These are phyloP conservation scores for Eumeta japonica DNA, from an alignment of 1,140 invertebrate genomes.

Conservation along the genomic window DNA sequence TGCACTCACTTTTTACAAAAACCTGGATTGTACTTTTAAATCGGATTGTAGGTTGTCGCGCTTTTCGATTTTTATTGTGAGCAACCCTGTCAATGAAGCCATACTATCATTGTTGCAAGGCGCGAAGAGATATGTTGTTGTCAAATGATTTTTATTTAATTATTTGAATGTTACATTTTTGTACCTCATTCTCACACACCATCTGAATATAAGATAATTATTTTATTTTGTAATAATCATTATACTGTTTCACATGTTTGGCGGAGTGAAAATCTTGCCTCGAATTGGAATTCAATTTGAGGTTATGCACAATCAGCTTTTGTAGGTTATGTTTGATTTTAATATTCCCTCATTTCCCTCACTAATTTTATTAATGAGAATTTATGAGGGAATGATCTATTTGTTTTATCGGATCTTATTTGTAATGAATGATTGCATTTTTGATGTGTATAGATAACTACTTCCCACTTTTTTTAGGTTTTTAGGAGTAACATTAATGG, in stretches of 20 bases:
- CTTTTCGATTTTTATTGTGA: not conserved
- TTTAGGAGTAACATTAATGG: not conserved
- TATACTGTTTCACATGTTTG: not conserved
- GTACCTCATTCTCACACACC: not conserved
- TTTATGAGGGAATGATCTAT: no score
- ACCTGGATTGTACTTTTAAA: slow-evolving; percentile 5
- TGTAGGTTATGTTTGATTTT: slow-evolving; percentile 1
- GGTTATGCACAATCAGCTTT: not conserved
- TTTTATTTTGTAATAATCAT: not conserved
- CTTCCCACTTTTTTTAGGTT: not conserved
- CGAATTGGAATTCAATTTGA: slow-evolving; percentile 1
- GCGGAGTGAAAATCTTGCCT: not conserved
- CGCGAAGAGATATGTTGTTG: slow-evolving; percentile 4
- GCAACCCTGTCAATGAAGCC: slow-evolving; percentile 3
- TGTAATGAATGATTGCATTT: not conserved
- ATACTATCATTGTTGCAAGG: slow-evolving; percentile 5
- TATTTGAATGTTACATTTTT: slow-evolving; percentile 5
- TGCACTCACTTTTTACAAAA: slow-evolving; percentile 1
- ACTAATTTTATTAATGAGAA: no score
- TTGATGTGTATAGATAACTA: not conserved
- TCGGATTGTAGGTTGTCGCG: slow-evolving; percentile 4
- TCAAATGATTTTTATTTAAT: slow-evolving; percentile 3
- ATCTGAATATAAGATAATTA: not conserved
- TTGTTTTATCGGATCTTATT: not conserved
- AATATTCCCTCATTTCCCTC: not conserved